Evolutionary conservation across 1,140 invertebrate species (phyloP), one percentile per base, ranked within the genome.

Genomic region (Drosophila biarmipes): DNA sequence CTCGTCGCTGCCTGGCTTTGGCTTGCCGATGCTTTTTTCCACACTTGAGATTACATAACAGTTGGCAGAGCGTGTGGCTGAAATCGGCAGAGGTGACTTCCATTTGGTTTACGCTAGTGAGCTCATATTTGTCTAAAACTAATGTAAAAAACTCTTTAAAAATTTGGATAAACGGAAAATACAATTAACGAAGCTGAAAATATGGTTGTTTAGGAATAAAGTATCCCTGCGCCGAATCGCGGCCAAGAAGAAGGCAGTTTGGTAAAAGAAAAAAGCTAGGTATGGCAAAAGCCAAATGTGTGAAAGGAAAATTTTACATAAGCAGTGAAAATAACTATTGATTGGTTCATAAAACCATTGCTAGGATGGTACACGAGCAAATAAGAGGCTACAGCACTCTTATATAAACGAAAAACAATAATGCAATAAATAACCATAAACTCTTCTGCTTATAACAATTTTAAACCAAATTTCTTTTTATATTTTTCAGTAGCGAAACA

Each of bases 21-120:
- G 62, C 62, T 72, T 78, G 46, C 69, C 59, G 73, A 81, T 68
- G 74, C 63, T 69, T 76, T 78, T 87, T 87, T 81, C 58, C 61
- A 57, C 56, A 73, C 63, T 89, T 43, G 61, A 89, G 63, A 89
- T 89, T 89, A 89, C 84, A 89, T 89, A 89, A 89, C 84, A 84
- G 76, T 89, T 89, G 84, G 84, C 73, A 80, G 85, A 80, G 79
- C 82, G 82, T 86, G 76, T 89, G 84, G 68, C 72, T 67, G 53
- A 87, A 77, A 73, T 73, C 68, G 82, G 67, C 59, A 77, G 73
- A 63, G 73, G 61, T 51, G 61, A 38, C 59, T 58, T 71, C 63
- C 81, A 74, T 57, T 61, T 40, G 19, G 56, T 61, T 58, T 27
- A 27, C 34, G 58, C 27, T 21, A 55, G 52, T 55, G 17, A 57